A percentile compares a stretch with the other conserved stretches of the same genome.
phyloP scores from a whole-genome alignment of 2,888 invertebrate genomes.

The Drosophila engyochracea region DNA sequence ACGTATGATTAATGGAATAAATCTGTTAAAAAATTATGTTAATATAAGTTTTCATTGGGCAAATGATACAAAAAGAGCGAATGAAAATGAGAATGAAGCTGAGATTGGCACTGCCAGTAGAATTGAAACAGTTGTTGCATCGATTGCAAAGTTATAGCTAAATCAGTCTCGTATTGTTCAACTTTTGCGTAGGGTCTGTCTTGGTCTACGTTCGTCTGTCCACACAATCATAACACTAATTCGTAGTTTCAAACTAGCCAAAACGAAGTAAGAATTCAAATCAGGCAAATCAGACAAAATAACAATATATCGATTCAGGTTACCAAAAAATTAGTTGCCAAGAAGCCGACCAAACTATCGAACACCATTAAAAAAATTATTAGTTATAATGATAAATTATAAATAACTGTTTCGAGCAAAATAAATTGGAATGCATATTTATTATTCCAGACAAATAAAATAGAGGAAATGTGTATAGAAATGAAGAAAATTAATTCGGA shows the following conservation, averaged over 20 bases:
- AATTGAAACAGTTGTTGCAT: neutral
- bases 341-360: too few relatives aligned
- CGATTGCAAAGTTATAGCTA: neutral
- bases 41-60: neutral
- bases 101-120: neutral
- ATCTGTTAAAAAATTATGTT: too few relatives aligned
- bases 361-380: neutral
- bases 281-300: too few relatives aligned
- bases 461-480: neutral
- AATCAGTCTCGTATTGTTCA: neutral
- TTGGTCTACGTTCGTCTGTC: too few relatives aligned
- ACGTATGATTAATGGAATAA: slow-evolving; percentile 56
- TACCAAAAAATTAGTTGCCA: too few relatives aligned
- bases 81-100: neutral
- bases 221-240: neutral
- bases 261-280: too few relatives aligned
- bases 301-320: too few relatives aligned
- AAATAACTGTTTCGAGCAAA: neutral
- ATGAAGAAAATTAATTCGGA: neutral
- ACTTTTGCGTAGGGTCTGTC: neutral
- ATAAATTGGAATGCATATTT: neutral
- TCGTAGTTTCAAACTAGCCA: too few relatives aligned
- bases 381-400: neutral
- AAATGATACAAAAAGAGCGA: neutral
- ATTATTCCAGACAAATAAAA: neutral